phyloP scores from a whole-genome alignment of 2,888 invertebrate species.

The Listrodromus nycthemerus region DNA sequence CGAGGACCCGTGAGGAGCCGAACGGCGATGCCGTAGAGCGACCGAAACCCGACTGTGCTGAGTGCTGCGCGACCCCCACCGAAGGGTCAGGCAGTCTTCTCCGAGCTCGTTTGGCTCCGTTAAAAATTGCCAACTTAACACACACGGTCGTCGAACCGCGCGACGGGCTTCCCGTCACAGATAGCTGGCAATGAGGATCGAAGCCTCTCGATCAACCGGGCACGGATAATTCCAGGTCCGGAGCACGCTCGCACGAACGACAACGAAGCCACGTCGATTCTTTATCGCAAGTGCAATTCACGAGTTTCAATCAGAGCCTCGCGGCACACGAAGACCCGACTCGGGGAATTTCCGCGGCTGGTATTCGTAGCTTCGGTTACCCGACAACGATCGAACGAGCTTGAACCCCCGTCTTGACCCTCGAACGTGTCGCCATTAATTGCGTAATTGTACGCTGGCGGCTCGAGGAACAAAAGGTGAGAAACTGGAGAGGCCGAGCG shows the following conservation, averaged over 20 bases:
- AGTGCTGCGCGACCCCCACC: constrained; percentile 44
- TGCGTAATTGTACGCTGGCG: constrained; percentile 44
- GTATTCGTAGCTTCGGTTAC: constrained; percentile 59
- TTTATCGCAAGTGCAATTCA: constrained; percentile 8
- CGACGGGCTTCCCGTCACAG: constrained; percentile 23
- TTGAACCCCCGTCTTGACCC: constrained; percentile 48
- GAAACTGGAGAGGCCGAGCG: constrained; percentile 4
- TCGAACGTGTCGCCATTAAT: constrained; percentile 48
- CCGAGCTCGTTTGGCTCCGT: constrained; percentile 27
- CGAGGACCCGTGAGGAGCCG: constrained; percentile 22
- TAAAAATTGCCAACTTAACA: constrained; percentile 44
- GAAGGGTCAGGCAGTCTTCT: constrained; percentile 36
- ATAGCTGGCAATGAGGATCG: not conserved
- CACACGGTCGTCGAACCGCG: constrained; percentile 36
- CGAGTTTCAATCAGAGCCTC: constrained; percentile 52
- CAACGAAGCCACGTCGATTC: constrained; percentile 4
- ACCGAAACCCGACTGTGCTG: constrained; percentile 29
- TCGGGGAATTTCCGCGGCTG: constrained; percentile 39
- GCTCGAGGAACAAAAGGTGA: constrained; percentile 47
- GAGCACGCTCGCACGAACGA: constrained; percentile 13
- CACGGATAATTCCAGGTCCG: constrained; percentile 24
- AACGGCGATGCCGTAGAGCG: not conserved
- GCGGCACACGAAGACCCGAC: constrained; percentile 62
- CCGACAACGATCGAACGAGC: constrained; percentile 33
- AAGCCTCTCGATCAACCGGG: constrained; percentile 2